phyloP scores from a whole-genome alignment of 2,888 invertebrate species.

The Agrilus mali region DNA sequence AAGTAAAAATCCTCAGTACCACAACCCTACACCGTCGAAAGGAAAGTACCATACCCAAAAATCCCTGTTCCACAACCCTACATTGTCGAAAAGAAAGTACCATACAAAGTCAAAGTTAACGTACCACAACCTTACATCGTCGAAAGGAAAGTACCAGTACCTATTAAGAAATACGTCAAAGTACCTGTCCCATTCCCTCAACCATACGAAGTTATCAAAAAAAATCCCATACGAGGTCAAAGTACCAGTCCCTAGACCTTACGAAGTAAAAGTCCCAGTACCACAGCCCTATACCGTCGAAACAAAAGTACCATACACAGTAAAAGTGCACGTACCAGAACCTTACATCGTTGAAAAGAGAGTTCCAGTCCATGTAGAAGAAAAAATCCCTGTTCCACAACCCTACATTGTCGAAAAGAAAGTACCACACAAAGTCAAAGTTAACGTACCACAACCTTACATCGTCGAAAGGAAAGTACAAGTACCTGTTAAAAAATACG shows the following conservation, averaged over 20 bases:
- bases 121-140: slow-evolving; percentile 61
- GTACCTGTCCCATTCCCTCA: slow-evolving; percentile 59
- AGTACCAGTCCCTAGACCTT: slow-evolving; percentile 59
- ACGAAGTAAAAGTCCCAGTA: slow-evolving; percentile 60
- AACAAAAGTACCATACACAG: slow-evolving; percentile 62
- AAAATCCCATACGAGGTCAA: slow-evolving; percentile 63
- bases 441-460: slow-evolving; percentile 56
- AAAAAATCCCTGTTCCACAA: slow-evolving; percentile 70
- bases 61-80: too few relatives aligned
- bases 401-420: slow-evolving; percentile 75
- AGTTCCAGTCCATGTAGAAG: slow-evolving; percentile 45
- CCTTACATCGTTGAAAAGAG: slow-evolving; percentile 43
- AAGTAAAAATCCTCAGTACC: slow-evolving; percentile 63
- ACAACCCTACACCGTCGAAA: slow-evolving; percentile 68
- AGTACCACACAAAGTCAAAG: slow-evolving; percentile 66
- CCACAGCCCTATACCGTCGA: slow-evolving; percentile 71
- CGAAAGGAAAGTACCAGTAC: slow-evolving; percentile 56
- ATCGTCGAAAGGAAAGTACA: slow-evolving; percentile 61
- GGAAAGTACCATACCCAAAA: too few relatives aligned
- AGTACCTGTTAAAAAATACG: slow-evolving; percentile 55
- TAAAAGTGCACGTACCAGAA: slow-evolving; percentile 52
- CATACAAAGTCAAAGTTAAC: slow-evolving; percentile 60
- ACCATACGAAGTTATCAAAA: slow-evolving; percentile 63
- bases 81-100: slow-evolving; percentile 71
- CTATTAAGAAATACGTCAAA: slow-evolving; percentile 59